Conservation (phyloP, 2,888 invertebrate species). For the Pogonocherus hispidulus region DNA sequence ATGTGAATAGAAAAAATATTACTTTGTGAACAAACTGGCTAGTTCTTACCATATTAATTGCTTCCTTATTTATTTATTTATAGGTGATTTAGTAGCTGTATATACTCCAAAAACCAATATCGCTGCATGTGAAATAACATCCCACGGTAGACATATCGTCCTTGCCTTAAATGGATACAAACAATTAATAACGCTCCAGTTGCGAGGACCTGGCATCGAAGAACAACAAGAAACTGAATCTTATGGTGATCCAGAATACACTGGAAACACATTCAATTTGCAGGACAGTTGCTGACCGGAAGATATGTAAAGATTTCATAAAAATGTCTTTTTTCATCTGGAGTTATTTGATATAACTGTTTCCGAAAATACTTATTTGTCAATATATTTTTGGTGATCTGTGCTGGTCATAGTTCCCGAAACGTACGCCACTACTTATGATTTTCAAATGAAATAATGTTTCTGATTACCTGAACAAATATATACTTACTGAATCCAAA, state of each 20-base stretch:
- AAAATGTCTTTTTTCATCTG: conserved; percentile 5
- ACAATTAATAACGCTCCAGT: conserved; percentile 76
- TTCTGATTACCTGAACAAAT: too few relatives aligned
- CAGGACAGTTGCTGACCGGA: conserved; percentile 67
- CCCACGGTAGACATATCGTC: conserved; percentile 80
- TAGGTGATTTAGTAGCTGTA: conserved; percentile 84
- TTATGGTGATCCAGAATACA: conserved; percentile 73
- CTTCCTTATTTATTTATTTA: too few relatives aligned
- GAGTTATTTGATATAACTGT: background rate
- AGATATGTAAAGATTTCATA: conserved; percentile 19
- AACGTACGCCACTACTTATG: background rate
- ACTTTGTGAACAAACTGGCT: too few relatives aligned
- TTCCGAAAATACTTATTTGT: conserved; percentile 41
- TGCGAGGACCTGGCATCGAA: conserved; percentile 66
- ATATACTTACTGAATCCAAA: too few relatives aligned
- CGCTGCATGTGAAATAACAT: conserved; percentile 82
- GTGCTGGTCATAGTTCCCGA: conserved; percentile 59
- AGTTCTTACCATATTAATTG: too few relatives aligned
- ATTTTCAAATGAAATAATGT: conserved; percentile 9
- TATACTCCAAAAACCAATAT: conserved; percentile 83
- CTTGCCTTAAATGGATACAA: conserved; percentile 78
- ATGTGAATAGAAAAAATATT: too few relatives aligned
- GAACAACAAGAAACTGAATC: conserved; percentile 56
- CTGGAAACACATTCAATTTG: conserved; percentile 74
- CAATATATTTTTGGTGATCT: conserved; percentile 43